These are phyloP conservation scores for Connochaetes taurinus DNA, from an alignment of 2,113 vertebrate species.

Conservation along the genomic window DNA sequence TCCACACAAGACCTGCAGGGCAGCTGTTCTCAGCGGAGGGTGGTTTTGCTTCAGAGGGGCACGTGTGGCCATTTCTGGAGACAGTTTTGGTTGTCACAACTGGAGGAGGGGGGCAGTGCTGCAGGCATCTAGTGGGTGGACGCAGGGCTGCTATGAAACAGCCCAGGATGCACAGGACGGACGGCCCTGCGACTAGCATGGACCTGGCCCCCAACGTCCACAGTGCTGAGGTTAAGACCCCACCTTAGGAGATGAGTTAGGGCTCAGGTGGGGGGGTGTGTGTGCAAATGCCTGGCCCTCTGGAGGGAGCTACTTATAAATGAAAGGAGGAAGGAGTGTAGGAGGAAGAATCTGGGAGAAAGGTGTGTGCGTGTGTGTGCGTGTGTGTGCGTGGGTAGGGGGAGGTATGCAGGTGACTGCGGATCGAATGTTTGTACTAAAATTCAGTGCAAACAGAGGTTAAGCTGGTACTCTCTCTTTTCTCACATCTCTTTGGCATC, in stretches of 20 bases:
- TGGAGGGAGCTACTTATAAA: not conserved
- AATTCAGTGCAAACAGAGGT: not conserved
- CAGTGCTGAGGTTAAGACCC: not conserved
- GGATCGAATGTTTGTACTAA: fast-evolving
- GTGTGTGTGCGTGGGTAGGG: fast-evolving
- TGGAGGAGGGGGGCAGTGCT: too few relatives aligned
- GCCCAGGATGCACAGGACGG: fast-evolving
- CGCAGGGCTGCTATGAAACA: not conserved
- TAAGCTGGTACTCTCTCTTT: not conserved
- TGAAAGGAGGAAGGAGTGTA: not conserved
- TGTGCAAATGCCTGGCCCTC: not conserved
- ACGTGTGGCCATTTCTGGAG: not conserved
- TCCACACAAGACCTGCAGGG: too few relatives aligned
- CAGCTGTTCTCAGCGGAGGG: fast-evolving
- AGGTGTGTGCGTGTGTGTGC: not conserved
- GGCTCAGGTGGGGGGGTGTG: not conserved
- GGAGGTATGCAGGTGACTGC: fast-evolving
- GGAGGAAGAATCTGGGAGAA: not conserved
- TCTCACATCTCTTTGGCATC: not conserved
- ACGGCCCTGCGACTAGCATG: fast-evolving
- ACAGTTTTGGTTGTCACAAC: not conserved
- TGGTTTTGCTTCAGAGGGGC: not conserved
- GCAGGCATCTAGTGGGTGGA: not conserved
- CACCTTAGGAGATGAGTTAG: fast-evolving
- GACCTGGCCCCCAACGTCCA: fast-evolving